phyloP scores from a whole-genome alignment of 1,140 invertebrate genomes.

The Diachasmimorpha longicaudata region DNA sequence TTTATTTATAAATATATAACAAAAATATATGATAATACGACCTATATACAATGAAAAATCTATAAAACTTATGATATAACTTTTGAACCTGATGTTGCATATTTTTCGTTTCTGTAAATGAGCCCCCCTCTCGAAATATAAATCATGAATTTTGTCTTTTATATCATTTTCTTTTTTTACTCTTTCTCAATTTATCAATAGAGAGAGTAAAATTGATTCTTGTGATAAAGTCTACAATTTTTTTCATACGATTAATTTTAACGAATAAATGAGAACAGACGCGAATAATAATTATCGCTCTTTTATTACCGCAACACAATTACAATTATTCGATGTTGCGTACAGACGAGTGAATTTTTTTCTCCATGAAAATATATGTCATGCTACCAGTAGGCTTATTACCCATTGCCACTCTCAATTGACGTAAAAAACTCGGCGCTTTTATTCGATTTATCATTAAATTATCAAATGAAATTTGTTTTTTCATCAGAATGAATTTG shows the following conservation, averaged over 20 bases:
- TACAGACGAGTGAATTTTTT: not conserved
- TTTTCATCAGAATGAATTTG: not conserved
- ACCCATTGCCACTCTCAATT: not conserved
- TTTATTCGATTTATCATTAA: not conserved
- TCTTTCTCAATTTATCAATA: not conserved
- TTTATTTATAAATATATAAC: slow-evolving; percentile 49
- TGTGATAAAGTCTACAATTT: not conserved
- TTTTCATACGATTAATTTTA: not conserved
- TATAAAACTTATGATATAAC: slow-evolving; percentile 50
- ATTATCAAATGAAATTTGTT: not conserved
- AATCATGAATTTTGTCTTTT: not conserved
- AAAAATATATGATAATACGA: slow-evolving; percentile 49
- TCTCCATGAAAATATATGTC: not conserved
- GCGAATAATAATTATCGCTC: not conserved
- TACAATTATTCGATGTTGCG: not conserved
- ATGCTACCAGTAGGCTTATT: not conserved
- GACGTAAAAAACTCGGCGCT: slow-evolving; percentile 13
- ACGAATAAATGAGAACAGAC: not conserved
- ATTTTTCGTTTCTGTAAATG: not conserved
- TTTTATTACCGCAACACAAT: not conserved
- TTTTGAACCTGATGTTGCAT: slow-evolving; percentile 3
- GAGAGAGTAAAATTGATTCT: slow-evolving; percentile 15
- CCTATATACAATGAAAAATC: slow-evolving; percentile 55
- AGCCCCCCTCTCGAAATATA: not conserved
- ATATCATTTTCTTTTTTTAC: not conserved